Evolutionary conservation across 2,113 vertebrate species (phyloP).

Genomic region (Datnioides undecimradiatus): DNA sequence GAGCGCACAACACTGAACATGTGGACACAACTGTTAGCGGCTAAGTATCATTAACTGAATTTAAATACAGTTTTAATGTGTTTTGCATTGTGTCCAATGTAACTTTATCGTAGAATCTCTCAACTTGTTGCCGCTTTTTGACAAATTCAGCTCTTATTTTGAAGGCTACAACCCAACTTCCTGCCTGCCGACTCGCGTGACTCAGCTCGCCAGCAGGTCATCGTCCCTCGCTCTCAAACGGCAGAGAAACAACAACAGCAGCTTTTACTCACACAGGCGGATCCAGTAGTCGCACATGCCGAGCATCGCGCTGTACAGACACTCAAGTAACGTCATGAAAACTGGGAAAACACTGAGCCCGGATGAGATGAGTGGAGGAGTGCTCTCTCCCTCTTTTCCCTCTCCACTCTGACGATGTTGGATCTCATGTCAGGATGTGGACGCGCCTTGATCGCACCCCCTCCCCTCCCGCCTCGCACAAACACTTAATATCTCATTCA

Average conservation of each 20-base stretch:
- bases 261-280: conserved; percentile 79
- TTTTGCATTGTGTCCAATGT: too few relatives aligned
- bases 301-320: conserved; percentile 66
- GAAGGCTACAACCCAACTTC: conserved; percentile 28
- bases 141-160: conserved; percentile 32
- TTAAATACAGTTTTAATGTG: too few relatives aligned
- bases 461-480: conserved; percentile 1
- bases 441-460: conserved; percentile 56
- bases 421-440: conserved; percentile 75
- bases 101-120: not conserved
- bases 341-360: not conserved
- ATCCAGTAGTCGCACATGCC: conserved; percentile 79
- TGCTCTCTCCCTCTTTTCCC: conserved; percentile 38
- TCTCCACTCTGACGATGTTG: conserved; percentile 60
- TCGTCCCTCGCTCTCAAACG: conserved; percentile 23
- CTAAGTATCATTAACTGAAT: rapidly evolving
- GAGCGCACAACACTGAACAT: too few relatives aligned
- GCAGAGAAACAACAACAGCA: conserved; percentile 38
- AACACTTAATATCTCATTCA: conserved; percentile 29
- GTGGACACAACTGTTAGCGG: rapidly evolving
- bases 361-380: conserved; percentile 1
- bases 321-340: conserved; percentile 62
- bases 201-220: conserved; percentile 14
- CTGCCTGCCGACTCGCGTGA: not conserved
- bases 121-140: rapidly evolving